Percentiles rank a stretch among this genome's conserved stretches.
Evolutionary conservation across 2,113 vertebrate species (phyloP).

Genomic region (Micromys minutus): DNA sequence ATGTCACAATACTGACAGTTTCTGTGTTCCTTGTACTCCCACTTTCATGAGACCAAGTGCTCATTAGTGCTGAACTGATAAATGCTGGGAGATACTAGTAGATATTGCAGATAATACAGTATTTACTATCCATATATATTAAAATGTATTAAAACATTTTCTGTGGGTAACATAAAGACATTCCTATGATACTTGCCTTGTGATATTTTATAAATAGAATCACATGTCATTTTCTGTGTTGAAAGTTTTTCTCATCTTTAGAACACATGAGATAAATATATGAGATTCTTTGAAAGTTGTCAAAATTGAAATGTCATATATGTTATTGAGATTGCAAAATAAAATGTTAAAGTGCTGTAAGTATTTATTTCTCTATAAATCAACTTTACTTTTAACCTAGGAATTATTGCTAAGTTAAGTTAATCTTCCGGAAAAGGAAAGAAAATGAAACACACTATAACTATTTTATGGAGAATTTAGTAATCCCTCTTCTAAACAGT

Average conservation of each 20-base stretch:
- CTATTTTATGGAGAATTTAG: background rate
- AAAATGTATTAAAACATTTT: background rate
- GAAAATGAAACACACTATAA: background rate
- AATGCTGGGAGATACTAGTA: background rate
- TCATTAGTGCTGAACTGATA: background rate
- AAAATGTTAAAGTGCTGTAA: background rate
- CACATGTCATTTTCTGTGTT: background rate
- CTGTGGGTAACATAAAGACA: background rate
- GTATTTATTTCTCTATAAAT: too few species aligned
- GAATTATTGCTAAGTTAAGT: background rate
- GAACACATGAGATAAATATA: background rate
- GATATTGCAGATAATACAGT: background rate
- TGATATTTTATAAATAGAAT: background rate
- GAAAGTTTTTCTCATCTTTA: background rate
- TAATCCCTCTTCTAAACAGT: background rate
- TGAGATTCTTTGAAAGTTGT: background rate
- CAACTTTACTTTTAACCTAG: background rate
- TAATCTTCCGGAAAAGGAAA: background rate
- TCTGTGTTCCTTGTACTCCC: background rate
- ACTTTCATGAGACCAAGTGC: background rate
- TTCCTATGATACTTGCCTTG: background rate
- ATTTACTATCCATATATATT: too few species aligned
- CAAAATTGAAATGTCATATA: background rate
- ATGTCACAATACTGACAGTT: background rate
- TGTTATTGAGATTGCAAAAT: background rate